These are phyloP conservation scores for Oncorhynchus mykiss DNA, from an alignment of 2,113 vertebrate species.

Conservation along the genomic window DNA sequence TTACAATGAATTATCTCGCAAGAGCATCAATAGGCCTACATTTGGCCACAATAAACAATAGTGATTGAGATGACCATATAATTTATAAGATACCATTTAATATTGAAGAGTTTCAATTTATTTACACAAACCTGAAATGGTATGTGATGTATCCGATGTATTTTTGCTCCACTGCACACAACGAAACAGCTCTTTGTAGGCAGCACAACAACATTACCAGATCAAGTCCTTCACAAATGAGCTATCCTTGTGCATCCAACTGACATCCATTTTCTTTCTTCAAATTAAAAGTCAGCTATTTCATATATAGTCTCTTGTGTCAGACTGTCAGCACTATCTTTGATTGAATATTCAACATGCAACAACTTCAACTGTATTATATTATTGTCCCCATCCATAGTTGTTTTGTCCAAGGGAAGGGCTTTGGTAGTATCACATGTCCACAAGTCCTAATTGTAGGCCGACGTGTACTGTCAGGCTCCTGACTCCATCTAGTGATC, in stretches of 20 bases:
- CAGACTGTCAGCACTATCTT: not conserved
- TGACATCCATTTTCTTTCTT: too few relatives aligned
- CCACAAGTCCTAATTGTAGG: too few relatives aligned
- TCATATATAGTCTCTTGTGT: too few relatives aligned
- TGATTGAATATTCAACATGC: not conserved
- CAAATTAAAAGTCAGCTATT: too few relatives aligned
- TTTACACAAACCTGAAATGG: slow-evolving; percentile 22
- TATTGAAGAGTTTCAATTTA: not conserved
- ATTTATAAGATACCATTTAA: not conserved
- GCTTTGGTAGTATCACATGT: too few relatives aligned
- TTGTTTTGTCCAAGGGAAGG: not conserved
- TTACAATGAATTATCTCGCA: slow-evolving; percentile 36
- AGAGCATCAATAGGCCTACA: slow-evolving; percentile 24
- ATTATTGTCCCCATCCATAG: not conserved
- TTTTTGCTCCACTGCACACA: slow-evolving; percentile 54
- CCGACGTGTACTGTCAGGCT: too few relatives aligned
- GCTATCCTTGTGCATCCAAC: not conserved
- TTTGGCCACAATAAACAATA: slow-evolving; percentile 16
- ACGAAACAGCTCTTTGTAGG: slow-evolving; percentile 50
- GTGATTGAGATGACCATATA: not conserved
- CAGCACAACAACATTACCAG: slow-evolving; percentile 11
- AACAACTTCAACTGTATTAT: not conserved
- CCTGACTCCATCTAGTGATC: slow-evolving; percentile 61
- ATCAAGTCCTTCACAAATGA: slow-evolving; percentile 37
- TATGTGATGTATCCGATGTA: slow-evolving; percentile 23